phyloP scores from a whole-genome alignment of 2,113 vertebrate genomes.

The Suricata suricatta region DNA sequence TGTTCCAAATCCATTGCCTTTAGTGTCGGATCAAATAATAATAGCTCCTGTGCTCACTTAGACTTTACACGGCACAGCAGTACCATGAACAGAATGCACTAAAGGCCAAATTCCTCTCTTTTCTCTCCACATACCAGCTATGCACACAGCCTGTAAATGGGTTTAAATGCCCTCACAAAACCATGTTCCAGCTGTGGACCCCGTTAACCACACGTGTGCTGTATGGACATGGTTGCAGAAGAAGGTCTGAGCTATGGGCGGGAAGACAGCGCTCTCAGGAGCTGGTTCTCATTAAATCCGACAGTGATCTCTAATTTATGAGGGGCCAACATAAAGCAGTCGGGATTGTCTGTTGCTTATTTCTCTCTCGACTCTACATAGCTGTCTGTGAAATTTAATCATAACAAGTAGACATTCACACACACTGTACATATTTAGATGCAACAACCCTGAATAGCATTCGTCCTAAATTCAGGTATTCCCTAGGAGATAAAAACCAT shows the following conservation, averaged over 20 bases:
- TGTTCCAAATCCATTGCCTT: conserved; percentile 9
- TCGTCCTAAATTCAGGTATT: neutral
- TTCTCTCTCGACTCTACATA: neutral
- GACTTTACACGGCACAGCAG: neutral
- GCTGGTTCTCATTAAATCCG: conserved; percentile 9
- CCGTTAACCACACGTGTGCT: neutral
- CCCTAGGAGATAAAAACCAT: neutral
- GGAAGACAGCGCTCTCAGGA: neutral
- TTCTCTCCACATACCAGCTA: conserved; percentile 13
- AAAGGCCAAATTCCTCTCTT: neutral
- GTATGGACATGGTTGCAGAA: neutral
- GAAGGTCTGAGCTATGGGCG: neutral
- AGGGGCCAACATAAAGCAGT: neutral
- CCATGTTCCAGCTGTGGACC: conserved; percentile 2
- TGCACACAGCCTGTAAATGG: neutral
- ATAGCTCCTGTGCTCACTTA: neutral
- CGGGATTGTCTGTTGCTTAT: neutral
- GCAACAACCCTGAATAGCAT: neutral
- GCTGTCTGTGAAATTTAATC: neutral
- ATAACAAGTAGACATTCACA: neutral
- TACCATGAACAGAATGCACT: neutral
- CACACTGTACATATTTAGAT: neutral
- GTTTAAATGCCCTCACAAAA: neutral
- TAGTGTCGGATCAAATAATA: neutral
- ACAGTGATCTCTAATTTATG: neutral